Conservation (phyloP, 2,888 invertebrate species). For the Callinectes sapidus region DNA sequence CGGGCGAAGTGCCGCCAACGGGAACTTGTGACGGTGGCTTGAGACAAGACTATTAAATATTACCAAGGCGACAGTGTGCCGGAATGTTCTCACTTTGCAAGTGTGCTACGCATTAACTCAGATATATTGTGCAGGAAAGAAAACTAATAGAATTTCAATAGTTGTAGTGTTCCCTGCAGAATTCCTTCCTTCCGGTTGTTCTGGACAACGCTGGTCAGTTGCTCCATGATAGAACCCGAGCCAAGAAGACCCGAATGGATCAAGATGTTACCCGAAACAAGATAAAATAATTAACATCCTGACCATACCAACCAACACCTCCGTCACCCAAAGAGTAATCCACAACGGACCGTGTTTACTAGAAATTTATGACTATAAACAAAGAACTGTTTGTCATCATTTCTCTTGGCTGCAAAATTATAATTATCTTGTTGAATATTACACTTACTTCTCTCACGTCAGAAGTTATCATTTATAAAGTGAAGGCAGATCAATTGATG, state of each 20-base stretch:
- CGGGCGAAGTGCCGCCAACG: background rate
- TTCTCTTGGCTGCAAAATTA: background rate
- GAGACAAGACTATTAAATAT: background rate
- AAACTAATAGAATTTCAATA: background rate
- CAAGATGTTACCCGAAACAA: background rate
- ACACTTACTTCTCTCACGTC: background rate
- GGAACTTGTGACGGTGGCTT: background rate
- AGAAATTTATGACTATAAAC: background rate
- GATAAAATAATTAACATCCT: too few relatives aligned
- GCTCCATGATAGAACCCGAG: background rate
- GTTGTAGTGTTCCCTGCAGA: background rate
- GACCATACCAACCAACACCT: background rate
- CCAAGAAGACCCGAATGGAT: background rate
- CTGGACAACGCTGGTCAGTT: background rate
- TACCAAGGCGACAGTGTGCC: background rate
- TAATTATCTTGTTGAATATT: background rate
- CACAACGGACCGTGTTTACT: background rate
- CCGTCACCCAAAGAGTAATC: background rate
- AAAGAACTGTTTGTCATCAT: background rate
- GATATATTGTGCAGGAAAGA: background rate
- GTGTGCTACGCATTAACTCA: background rate
- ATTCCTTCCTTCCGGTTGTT: background rate
- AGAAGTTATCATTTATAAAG: background rate
- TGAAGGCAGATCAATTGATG: background rate
- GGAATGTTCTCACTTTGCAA: background rate